These are phyloP conservation scores for Malurus elegans DNA, from an alignment of 2,113 vertebrate genomes.

Conservation along the genomic window DNA sequence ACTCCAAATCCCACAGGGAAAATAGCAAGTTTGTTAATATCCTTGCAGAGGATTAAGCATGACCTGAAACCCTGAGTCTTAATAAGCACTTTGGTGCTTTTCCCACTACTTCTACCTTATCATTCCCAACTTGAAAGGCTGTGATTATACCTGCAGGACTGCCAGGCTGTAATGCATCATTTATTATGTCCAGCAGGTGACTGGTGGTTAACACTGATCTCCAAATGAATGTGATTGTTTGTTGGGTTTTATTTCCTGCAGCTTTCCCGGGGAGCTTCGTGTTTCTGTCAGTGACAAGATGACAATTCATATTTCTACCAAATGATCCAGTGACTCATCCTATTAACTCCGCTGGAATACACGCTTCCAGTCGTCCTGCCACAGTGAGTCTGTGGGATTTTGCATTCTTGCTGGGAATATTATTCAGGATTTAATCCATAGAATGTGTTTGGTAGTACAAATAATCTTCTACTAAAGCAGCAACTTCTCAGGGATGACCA, in stretches of 20 bases:
- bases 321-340: slow-evolving; percentile 80
- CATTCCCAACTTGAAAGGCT: not conserved
- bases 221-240: slow-evolving; percentile 18
- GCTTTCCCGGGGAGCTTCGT: slow-evolving; percentile 51
- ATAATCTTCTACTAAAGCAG: not conserved
- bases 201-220: slow-evolving; percentile 15
- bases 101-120: not conserved
- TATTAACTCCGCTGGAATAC: slow-evolving; percentile 71
- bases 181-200: slow-evolving; percentile 39
- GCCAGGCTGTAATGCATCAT: not conserved
- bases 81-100: not conserved
- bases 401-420: not conserved
- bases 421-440: not conserved
- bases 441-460: not conserved
- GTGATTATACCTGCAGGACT: not conserved
- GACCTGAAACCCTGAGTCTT: not conserved
- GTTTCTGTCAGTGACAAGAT: slow-evolving; percentile 78
- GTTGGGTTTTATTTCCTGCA: not conserved
- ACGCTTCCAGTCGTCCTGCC: slow-evolving; percentile 26
- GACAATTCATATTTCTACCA: slow-evolving; percentile 79
- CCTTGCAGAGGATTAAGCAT: not conserved
- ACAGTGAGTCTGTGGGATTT: slow-evolving; percentile 33
- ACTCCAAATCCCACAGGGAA: not conserved
- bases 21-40: not conserved
- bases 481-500: not conserved